Conservation (phyloP, 2,888 invertebrate species). For the Acanthoscelides obtectus region DNA sequence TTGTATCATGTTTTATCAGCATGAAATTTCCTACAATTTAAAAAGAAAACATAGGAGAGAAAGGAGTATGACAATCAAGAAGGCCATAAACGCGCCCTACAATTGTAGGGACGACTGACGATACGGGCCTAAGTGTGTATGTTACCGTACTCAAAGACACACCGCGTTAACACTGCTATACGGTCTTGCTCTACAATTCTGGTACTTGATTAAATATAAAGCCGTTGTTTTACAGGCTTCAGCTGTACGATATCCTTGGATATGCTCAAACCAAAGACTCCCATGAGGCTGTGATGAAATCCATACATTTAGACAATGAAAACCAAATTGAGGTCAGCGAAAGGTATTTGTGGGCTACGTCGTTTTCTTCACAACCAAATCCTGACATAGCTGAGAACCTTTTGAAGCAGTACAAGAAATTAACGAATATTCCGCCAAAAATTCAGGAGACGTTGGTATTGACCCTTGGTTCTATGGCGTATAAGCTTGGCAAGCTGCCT, state of each 20-base stretch:
- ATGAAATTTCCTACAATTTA: no score
- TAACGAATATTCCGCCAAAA: slow-evolving; percentile 52
- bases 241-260: slow-evolving; percentile 66
- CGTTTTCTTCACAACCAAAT: slow-evolving; percentile 63
- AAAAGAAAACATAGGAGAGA: no score
- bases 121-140: no score
- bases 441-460: slow-evolving; percentile 64
- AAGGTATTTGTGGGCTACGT: slow-evolving; percentile 69
- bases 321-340: slow-evolving; percentile 52
- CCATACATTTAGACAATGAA: slow-evolving; percentile 55
- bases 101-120: no score
- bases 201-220: neutral
- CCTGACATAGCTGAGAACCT: slow-evolving; percentile 53
- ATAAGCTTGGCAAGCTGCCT: slow-evolving; percentile 37
- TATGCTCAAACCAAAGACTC: slow-evolving; percentile 64
- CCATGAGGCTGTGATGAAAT: slow-evolving; percentile 64
- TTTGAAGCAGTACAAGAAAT: slow-evolving; percentile 48
- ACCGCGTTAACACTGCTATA: no score
- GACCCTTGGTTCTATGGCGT: slow-evolving; percentile 60
- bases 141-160: no score
- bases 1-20: no score
- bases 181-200: no score
- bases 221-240: slow-evolving; percentile 47
- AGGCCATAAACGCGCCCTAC: no score
- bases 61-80: no score